Base-by-base conservation (phyloP, 1,140 invertebrate genomes). In the Platyura marginata region DNA sequence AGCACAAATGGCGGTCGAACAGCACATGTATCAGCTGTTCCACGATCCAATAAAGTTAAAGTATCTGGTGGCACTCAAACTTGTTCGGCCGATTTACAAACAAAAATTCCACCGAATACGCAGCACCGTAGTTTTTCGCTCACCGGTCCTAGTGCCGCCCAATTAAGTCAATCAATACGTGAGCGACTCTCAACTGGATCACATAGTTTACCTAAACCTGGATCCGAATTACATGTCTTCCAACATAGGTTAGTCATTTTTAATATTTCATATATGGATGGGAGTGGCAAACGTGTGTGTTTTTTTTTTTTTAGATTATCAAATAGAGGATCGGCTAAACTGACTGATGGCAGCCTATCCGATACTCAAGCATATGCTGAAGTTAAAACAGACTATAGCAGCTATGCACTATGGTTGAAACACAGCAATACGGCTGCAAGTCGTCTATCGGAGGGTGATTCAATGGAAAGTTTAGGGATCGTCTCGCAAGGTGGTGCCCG, bases 41-140 rank as follows among this genome's bases (percentile, higher is more conserved):
- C 83, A 6, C 67, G 81, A 50, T 79, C 79, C 60, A 72, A 76
- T 15, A 88, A 89, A 66, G 81, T 89, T 5, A 85, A 86, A 67
- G 76, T 85, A 1, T 86, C 84, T 6, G 84, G 84, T 13, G 85
- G 85, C 5, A 90, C 85, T 0, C 87, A 90, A 61, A 90, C 86
- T 0, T 75, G 78, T 51, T 84, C 81, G 4, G 81, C 79, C 45
- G 84, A 88, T 49, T 64, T 86, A 22, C 69, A 73, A 61, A 71
- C 71, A 54, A 76, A 58, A 46, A 38, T 57, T 25, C 57, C 54
- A 38, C 51, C 57, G 6, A 61, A 61, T 44, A 64, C 71, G 21
- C 74, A 74, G 49, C 75, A 75, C 52, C 78, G 76, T 54, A 85
- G 81, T 25, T 84, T 81, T 59, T 86, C 82, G 3, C 55, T 87